Base-by-base conservation (phyloP, 2,797 vertebrate genomes). In the Galaxias olidus region DNA sequence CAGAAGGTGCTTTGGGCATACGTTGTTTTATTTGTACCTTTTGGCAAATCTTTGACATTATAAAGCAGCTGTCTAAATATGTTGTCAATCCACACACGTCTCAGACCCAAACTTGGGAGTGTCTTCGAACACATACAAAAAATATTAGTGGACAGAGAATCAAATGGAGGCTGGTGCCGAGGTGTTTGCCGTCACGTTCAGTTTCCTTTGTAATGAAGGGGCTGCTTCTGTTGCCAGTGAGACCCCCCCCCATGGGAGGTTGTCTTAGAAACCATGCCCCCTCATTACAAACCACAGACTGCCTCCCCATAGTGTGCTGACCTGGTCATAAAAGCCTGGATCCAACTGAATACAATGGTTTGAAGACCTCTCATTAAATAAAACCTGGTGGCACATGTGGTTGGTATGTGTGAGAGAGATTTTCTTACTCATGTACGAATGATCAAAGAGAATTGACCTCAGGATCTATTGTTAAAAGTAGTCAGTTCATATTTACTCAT, bases 291-390 rank as follows among this genome's bases (percentile, higher is more conserved):
- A n/a, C 55, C 9, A n/a, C n/a, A n/a, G 14, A 19, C 30, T 41
- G 53, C 40, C 10, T 12, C 11, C 53, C 40, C 11, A 55, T 20
- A 30, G 12, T 54, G 52, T 12, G 19, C 19, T 42, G 8, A 43
- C 54, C 9, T 57, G 14, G 41, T n/a, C 41, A 57, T 57, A 18
- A 44, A 57, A 57, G 51, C 20, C 20, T 13, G 55, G n/a, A 10
- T 43, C 41, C 41, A 4, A 3, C 41, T 10, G 55, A 14, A 15
- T 8, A 57, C 40, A 15, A 41, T 14, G 53, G 12, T 19, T 30
- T 41, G 55, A n/a, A 43, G 41, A 18, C 55, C 20, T 44, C n/a
- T 58, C 9, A 11, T 53, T 8, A 40, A 54, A 54, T 20, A 11
- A 54, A 20, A 20, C 11, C 52, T 54, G 52, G 10, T 18, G 17